A percentile compares a stretch with the other conserved stretches of the same genome.
Conservation (phyloP, 2,113 vertebrate genomes). For the Oreocharis arfaki region DNA sequence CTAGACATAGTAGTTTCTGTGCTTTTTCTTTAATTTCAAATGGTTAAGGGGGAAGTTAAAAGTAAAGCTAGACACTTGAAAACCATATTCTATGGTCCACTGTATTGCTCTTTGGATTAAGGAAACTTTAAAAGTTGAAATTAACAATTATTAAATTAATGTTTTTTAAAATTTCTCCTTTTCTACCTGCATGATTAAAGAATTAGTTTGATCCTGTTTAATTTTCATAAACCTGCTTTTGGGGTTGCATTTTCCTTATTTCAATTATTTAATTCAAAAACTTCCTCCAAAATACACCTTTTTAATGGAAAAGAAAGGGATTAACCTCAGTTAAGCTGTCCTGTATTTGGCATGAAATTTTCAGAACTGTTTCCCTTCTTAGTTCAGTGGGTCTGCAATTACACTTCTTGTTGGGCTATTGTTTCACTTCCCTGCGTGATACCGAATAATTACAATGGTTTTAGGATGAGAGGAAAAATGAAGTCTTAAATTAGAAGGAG, state of each 20-base stretch:
- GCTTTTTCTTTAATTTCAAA: neutral
- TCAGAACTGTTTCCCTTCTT: neutral
- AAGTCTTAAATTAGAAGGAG: neutral
- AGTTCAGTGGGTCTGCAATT: neutral
- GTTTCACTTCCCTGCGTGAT: neutral
- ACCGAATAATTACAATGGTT: neutral
- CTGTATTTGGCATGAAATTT: neutral
- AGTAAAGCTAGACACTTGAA: neutral
- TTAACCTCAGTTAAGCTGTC: neutral
- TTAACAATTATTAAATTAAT: neutral
- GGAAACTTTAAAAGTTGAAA: neutral
- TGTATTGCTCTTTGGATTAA: neutral
- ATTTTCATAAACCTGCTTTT: neutral
- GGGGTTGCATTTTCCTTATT: neutral
- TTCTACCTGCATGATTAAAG: neutral
- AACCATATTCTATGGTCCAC: neutral
- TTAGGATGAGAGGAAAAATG: neutral
- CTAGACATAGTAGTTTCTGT: neutral
- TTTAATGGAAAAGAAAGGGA: neutral
- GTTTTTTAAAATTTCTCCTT: neutral
- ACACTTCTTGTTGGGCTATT: neutral
- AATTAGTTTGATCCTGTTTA: neutral
- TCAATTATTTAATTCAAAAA: neutral
- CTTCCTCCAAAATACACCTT: neutral
- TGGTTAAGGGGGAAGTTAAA: neutral